Evolutionary conservation across 2,113 vertebrate species (phyloP).

Genomic region (Centrocercus urophasianus): DNA sequence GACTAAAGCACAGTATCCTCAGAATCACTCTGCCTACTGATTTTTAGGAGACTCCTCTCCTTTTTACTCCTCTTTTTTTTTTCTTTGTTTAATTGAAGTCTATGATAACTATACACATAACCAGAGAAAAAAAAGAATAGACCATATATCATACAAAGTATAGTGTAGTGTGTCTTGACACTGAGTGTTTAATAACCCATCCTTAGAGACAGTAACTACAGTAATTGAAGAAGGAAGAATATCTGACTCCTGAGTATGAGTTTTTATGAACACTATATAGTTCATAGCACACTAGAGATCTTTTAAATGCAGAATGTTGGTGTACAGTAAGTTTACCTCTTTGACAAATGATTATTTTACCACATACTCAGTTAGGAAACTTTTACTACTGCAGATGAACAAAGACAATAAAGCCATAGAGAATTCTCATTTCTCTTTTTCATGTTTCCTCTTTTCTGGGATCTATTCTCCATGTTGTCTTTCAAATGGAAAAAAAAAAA

Average conservation of each 20-base stretch:
- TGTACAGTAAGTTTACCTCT: slow-evolving; percentile 73
- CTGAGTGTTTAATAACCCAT: slow-evolving; percentile 61
- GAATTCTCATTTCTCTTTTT: neutral
- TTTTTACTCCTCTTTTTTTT: neutral
- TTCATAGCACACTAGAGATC: slow-evolving; percentile 69
- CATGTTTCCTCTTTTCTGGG: neutral
- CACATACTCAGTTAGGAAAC: slow-evolving; percentile 55
- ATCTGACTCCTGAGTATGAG: slow-evolving; percentile 66
- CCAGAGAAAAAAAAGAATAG: slow-evolving; percentile 53
- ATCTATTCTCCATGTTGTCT: neutral
- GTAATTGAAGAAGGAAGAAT: slow-evolving; percentile 75
- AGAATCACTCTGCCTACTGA: neutral
- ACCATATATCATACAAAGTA: slow-evolving; percentile 17
- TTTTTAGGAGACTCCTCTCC: neutral
- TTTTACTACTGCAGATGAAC: slow-evolving; percentile 67
- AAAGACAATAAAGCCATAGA: slow-evolving; percentile 54
- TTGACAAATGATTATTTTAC: slow-evolving; percentile 78
- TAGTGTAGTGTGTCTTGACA: slow-evolving; percentile 40
- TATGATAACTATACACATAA: neutral
- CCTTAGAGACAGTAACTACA: slow-evolving; percentile 66
- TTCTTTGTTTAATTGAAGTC: neutral
- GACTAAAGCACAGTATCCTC: neutral
- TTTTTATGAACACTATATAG: slow-evolving; percentile 70
- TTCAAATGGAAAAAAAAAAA: neutral
- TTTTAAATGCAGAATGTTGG: slow-evolving; percentile 72